Base-by-base conservation (phyloP, 2,888 invertebrate species). In the Syritta pipiens region DNA sequence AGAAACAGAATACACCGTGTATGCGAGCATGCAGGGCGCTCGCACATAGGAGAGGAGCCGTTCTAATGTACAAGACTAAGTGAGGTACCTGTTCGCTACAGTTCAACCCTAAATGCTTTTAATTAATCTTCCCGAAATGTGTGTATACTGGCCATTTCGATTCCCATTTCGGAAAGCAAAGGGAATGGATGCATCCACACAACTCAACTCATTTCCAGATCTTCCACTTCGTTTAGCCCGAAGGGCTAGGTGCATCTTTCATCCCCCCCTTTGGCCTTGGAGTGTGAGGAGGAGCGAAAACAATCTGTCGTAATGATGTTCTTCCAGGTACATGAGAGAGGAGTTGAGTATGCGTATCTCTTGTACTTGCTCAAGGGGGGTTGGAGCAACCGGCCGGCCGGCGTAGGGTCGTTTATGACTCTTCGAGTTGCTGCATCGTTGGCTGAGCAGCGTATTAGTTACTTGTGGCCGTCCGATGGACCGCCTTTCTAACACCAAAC, bases 401-500 rank as follows among this genome's bases (percentile, higher is more conserved):
- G n/a, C n/a, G n/a, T 17, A 48, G 40, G 46, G 44, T 30, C 40
- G 42, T 44, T 74, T 65, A 30, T 46, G 42, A 59, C 37, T 46
- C 22, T 9, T n/a, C n/a, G n/a, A n/a, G n/a, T n/a, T 28, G 26
- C 24, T 32, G n/a, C n/a, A 22, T 32, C n/a, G 57, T 30, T n/a
- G 28, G 20, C n/a, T 71, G 10, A n/a, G n/a, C n/a, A 51, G 14
- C 37, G 28, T 71, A 53, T 57, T 62, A 55, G 55, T 65, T 65
- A 57, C 57, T 60, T 10, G 7, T 20, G 48, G 60, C 49, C 62
- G 40, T 20, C 57, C 42, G 30, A 1, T 1, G 62, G 9, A 69
- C 46, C 76, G 77, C 71, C 71, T 65, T 65, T 59, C 63, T 77
- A 71, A 77, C 77, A 77, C 65, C 72, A 77, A 59, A 37, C 32